A percentile compares a stretch with the other conserved stretches of the same genome.
Evolutionary conservation across 2,797 vertebrate species (phyloP).

Genomic region (Falco novaeseelandiae): DNA sequence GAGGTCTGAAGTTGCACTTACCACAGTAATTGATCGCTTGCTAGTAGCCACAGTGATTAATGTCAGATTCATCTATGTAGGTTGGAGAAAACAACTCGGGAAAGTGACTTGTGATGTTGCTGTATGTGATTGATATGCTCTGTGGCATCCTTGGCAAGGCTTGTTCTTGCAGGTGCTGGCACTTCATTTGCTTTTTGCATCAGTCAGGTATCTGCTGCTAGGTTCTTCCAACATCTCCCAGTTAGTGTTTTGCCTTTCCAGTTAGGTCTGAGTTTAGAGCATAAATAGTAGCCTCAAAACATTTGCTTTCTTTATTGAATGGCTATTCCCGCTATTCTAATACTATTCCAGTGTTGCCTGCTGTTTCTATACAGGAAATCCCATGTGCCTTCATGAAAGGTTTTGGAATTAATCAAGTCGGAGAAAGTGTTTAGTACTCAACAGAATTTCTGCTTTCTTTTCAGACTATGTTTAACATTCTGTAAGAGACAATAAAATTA

Average conservation of each 20-base stretch:
- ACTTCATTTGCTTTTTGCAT: neutral
- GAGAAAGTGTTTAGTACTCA: neutral
- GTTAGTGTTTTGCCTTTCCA: neutral
- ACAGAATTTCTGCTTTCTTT: neutral
- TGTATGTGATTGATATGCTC: neutral
- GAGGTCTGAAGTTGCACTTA: conserved; percentile 35
- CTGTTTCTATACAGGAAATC: neutral
- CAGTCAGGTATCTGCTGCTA: neutral
- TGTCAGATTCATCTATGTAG: neutral
- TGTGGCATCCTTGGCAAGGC: neutral
- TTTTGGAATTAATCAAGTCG: neutral
- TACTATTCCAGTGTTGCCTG: neutral
- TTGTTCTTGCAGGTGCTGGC: neutral
- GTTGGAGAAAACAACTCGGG: neutral
- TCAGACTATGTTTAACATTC: neutral
- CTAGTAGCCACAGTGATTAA: conserved; percentile 30
- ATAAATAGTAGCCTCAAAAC: neutral
- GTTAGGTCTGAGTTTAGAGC: neutral
- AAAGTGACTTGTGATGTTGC: neutral
- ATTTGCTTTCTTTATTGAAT: neutral
- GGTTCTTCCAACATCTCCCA: neutral
- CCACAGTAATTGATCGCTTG: conserved; percentile 21
- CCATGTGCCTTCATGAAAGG: neutral
- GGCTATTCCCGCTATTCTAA: neutral
- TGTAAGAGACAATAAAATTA: neutral